phyloP scores from a whole-genome alignment of 2,797 vertebrate genomes.

The Mergus octosetaceus region DNA sequence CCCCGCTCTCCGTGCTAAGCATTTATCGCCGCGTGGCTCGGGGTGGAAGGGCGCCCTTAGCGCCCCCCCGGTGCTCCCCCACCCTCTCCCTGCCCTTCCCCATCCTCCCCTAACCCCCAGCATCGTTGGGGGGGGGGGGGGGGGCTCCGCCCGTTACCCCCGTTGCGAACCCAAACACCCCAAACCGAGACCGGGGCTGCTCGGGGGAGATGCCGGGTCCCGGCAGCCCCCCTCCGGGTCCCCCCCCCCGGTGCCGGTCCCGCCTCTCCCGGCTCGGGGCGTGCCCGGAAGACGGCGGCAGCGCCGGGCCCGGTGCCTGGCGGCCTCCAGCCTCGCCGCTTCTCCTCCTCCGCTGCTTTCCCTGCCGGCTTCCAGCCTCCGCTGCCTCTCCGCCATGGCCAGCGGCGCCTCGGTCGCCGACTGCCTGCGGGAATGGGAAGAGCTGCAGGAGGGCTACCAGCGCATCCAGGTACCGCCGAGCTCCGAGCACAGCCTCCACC shows the following conservation, averaged over 20 bases:
- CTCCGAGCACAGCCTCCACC: too few relatives aligned
- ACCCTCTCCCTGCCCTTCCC: not conserved
- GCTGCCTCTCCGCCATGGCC: not conserved
- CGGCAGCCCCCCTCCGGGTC: too few relatives aligned
- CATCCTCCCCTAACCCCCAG: fast-evolving
- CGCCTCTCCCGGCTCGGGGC: not conserved
- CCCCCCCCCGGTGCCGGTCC: not conserved
- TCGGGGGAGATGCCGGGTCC: not conserved
- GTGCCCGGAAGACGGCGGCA: constrained; percentile 3
- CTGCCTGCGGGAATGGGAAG: constrained; percentile 85
- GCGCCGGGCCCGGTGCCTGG: too few relatives aligned
- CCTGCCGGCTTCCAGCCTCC: too few relatives aligned
- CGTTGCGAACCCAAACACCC: too few relatives aligned
- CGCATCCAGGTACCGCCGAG: constrained; percentile 83
- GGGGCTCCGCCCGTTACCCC: not conserved
- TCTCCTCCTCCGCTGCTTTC: too few relatives aligned
- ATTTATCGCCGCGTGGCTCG: not conserved
- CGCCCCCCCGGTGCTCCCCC: too few relatives aligned
- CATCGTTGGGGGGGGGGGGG: not conserved
- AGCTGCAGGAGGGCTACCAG: constrained; percentile 86
- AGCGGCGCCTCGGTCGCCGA: constrained; percentile 49
- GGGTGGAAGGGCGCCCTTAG: too few relatives aligned
- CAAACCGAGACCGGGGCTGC: too few relatives aligned
- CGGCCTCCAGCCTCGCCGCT: too few relatives aligned
- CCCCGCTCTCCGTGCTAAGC: not conserved